Evolutionary conservation across 2,113 vertebrate genomes (phyloP).

Genomic region (Apaloderma vittatum): DNA sequence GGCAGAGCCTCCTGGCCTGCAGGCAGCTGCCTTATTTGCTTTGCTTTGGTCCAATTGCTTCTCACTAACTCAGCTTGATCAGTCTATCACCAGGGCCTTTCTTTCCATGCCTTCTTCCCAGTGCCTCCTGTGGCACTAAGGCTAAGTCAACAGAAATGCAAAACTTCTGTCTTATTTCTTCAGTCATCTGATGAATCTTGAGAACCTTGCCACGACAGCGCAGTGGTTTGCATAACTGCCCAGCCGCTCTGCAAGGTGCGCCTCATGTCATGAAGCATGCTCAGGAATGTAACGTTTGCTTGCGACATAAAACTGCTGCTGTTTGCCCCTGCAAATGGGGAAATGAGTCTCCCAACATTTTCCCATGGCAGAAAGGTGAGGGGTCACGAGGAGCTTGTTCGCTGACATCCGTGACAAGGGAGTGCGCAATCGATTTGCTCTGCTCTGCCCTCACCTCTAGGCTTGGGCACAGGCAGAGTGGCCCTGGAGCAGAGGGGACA

Average conservation of each 20-base stretch:
- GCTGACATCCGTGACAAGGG: neutral
- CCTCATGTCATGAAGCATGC: neutral
- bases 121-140: neutral
- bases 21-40: constrained; percentile 13
- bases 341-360: neutral
- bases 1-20: neutral
- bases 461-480: neutral
- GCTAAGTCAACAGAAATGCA: constrained; percentile 21
- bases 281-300: neutral
- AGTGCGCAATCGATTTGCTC: constrained; percentile 8
- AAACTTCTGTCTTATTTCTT: neutral
- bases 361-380: constrained; percentile 52
- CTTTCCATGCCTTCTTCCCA: neutral
- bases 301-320: neutral
- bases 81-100: constrained; percentile 23
- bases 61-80: neutral
- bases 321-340: neutral
- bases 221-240: neutral
- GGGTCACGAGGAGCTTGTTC: constrained; percentile 20
- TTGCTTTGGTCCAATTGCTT: neutral
- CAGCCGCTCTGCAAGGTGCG: neutral
- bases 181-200: neutral
- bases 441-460: constrained; percentile 5
- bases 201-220: neutral
- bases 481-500: neutral